Conservation (phyloP, 37 sponge, comb jelly and placozoan species). For the Cladorhizidae sp. region DNA sequence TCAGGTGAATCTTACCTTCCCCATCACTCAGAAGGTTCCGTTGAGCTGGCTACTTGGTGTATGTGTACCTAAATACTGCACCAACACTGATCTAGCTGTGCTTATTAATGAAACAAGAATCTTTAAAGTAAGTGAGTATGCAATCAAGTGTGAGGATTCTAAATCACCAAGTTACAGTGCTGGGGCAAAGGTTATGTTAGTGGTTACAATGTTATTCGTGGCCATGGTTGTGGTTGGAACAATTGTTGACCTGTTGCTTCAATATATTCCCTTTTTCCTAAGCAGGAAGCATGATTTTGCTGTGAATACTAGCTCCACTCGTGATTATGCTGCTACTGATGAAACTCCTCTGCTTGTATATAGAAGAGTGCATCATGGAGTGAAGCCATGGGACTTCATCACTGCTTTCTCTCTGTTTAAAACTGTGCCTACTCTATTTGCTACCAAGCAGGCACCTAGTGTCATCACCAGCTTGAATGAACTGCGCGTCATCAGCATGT, state of each 20-base stretch:
- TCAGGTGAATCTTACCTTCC: background rate
- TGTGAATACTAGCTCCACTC: background rate
- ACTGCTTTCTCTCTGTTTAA: constrained; percentile 74
- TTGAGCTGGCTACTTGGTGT: constrained; percentile 1
- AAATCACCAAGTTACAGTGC: constrained; percentile 13
- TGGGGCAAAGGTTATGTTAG: constrained; percentile 59
- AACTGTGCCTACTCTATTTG: constrained; percentile 45
- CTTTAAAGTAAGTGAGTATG: background rate
- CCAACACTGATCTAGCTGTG: background rate
- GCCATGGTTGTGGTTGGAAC: constrained; percentile 13
- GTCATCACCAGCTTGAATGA: constrained; percentile 78
- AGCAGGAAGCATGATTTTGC: background rate
- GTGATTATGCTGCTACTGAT: background rate
- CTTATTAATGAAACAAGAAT: background rate
- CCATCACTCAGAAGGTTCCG: background rate
- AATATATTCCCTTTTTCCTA: background rate
- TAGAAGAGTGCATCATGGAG: background rate
- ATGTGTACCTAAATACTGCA: constrained; percentile 41
- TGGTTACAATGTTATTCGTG: constrained; percentile 36
- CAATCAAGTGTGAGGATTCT: background rate
- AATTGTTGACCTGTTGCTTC: constrained; percentile 6
- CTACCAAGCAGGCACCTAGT: constrained; percentile 56
- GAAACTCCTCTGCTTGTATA: constrained; percentile 12
- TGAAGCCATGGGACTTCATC: constrained; percentile 11
- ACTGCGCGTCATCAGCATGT: constrained; percentile 82